Conservation (phyloP, 2,797 vertebrate species). For the Sciurus vulgaris region DNA sequence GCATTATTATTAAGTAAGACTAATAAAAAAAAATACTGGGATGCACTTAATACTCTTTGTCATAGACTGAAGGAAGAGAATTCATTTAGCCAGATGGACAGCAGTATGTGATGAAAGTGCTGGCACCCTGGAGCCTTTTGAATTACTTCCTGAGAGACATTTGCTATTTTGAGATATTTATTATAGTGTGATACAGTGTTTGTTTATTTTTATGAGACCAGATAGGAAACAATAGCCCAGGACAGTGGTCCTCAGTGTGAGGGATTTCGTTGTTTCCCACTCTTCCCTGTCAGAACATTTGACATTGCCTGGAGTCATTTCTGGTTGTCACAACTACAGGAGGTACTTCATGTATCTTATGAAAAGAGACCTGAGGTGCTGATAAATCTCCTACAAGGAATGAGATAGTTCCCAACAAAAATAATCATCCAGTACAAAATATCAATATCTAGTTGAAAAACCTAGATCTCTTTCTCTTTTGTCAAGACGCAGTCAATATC, state of each 20-base stretch:
- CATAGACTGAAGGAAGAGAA: neutral
- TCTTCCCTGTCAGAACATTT: neutral
- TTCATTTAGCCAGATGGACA: neutral
- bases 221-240: neutral
- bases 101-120: neutral
- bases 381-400: neutral
- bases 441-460: conserved; percentile 5
- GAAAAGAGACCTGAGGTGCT: neutral
- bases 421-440: neutral
- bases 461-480: neutral
- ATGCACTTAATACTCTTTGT: neutral
- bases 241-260: neutral
- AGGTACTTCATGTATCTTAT: neutral
- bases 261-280: neutral
- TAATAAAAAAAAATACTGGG: neutral
- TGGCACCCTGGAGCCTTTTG: neutral
- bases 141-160: neutral
- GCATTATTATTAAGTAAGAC: neutral
- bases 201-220: conserved; percentile 11
- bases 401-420: neutral
- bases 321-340: neutral
- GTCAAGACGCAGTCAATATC: neutral
- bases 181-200: neutral
- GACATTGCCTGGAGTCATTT: neutral
- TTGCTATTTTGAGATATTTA: neutral